Evolutionary conservation across 2,113 vertebrate species (phyloP).

Genomic region (Coturnix japonica): DNA sequence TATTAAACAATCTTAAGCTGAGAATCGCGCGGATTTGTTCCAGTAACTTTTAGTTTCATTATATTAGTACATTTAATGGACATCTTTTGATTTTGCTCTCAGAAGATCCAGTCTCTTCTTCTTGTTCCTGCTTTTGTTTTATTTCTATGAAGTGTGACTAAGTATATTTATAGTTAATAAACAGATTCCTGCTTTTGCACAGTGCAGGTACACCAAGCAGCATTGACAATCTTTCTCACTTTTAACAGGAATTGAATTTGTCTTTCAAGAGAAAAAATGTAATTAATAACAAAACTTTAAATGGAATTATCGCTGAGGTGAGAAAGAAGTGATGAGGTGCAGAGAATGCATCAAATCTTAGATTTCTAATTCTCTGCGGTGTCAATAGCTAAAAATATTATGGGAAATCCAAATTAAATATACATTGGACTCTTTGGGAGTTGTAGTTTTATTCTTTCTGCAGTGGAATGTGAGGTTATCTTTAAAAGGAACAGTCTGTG

Average conservation of each 20-base stretch:
- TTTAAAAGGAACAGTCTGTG: background rate
- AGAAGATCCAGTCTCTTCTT: background rate
- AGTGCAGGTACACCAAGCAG: background rate
- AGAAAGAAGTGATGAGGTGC: background rate
- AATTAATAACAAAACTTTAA: background rate
- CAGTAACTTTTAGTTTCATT: background rate
- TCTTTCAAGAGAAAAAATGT: constrained; percentile 1
- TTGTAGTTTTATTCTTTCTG: background rate
- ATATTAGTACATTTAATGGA: background rate
- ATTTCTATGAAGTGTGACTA: background rate
- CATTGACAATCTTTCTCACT: background rate
- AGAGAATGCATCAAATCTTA: background rate
- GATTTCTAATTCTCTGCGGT: background rate
- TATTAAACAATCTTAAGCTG: background rate
- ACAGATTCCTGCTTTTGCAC: background rate
- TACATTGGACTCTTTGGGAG: background rate
- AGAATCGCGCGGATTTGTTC: background rate
- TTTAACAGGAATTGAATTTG: background rate
- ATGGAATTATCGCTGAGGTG: background rate
- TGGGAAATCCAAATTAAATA: background rate
- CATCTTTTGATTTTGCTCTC: background rate
- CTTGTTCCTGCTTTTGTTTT: background rate
- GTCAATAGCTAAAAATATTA: background rate
- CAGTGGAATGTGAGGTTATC: background rate
- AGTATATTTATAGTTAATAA: background rate